Evolutionary conservation across 2,888 invertebrate genomes (phyloP).

Genomic region (Ochropleura plecta): DNA sequence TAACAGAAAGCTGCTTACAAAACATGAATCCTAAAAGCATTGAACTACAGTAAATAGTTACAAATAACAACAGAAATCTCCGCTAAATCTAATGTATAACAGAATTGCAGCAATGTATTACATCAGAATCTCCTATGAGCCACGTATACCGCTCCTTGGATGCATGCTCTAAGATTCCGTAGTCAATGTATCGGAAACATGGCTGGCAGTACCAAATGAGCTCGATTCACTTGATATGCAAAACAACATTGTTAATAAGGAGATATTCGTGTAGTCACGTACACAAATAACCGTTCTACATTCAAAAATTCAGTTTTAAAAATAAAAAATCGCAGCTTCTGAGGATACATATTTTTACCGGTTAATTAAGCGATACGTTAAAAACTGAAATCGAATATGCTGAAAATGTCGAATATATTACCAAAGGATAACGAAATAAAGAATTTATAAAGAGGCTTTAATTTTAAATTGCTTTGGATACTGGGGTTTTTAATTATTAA

Average conservation of each 20-base stretch:
- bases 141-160: conserved; percentile 19
- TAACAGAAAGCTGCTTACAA: neutral
- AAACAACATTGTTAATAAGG: conserved; percentile 25
- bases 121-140: neutral
- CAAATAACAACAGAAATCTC: conserved; percentile 4
- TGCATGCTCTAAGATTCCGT: conserved; percentile 39
- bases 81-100: neutral
- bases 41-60: neutral
- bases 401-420: neutral
- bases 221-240: conserved; percentile 18
- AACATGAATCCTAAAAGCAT: conserved; percentile 12
- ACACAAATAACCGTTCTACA: conserved; percentile 7
- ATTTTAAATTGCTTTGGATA: neutral
- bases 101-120: conserved; percentile 16
- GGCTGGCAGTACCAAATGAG: conserved; percentile 1
- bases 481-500: neutral
- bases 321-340: neutral
- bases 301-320: conserved; percentile 4
- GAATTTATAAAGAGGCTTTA: no score
- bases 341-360: neutral
- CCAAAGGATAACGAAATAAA: neutral
- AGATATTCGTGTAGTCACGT: conserved; percentile 1
- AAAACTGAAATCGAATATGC: neutral
- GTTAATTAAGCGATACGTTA: neutral
- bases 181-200: conserved; percentile 49